These are phyloP conservation scores for Sisor rabdophorus DNA, from an alignment of 2,113 vertebrate genomes.

Conservation along the genomic window DNA sequence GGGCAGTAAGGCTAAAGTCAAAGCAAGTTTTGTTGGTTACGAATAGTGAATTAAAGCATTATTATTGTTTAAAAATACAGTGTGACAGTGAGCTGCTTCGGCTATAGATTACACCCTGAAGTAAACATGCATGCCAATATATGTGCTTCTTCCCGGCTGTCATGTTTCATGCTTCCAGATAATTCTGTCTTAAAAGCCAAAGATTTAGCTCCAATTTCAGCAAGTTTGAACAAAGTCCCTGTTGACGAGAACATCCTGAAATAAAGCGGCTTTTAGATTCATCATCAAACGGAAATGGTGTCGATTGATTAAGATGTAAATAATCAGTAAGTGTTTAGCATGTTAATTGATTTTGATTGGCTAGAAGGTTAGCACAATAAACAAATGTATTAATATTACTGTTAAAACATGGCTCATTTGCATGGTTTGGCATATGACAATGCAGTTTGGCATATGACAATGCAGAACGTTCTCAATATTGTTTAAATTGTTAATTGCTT, in stretches of 20 bases:
- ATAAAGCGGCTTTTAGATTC: conserved; percentile 9
- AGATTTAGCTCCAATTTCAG: not conserved
- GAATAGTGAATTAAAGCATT: too few species aligned
- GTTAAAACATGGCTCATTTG: not conserved
- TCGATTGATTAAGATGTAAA: not conserved
- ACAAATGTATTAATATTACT: not conserved
- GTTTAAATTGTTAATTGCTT: too few species aligned
- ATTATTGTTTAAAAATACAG: too few species aligned
- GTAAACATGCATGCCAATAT: not conserved
- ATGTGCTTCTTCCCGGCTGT: not conserved
- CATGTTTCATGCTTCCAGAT: not conserved
- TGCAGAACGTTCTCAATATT: not conserved
- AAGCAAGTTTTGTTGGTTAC: too few species aligned
- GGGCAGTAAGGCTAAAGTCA: not conserved
- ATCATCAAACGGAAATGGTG: not conserved
- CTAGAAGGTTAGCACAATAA: not conserved
- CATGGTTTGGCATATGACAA: not conserved
- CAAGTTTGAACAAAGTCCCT: conserved; percentile 20
- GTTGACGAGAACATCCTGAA: not conserved
- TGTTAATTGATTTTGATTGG: not conserved
- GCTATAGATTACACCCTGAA: not conserved
- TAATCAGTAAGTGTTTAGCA: not conserved
- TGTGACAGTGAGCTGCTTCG: too few species aligned
- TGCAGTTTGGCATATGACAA: not conserved
- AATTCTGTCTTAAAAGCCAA: not conserved